Base-by-base conservation (phyloP, 1,140 invertebrate species). In the Ostrea edulis region DNA sequence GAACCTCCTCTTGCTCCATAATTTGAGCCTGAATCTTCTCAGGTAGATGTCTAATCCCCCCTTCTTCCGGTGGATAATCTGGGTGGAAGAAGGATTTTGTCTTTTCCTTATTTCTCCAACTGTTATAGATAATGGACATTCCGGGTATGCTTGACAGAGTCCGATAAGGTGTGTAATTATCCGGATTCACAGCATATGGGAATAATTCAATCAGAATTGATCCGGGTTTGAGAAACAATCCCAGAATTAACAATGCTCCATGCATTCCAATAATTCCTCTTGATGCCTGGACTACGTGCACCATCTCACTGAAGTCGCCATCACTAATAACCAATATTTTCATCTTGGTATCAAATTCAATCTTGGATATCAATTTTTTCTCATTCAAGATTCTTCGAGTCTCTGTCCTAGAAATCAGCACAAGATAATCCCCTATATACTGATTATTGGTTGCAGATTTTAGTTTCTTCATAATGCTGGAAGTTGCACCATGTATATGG, bases 191-290 rank as follows among this genome's bases (percentile, higher is more conserved):
- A 92, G 95, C 95, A 95, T 95, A 93, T 7, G 95, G 95, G 90
- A 96, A 98, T 96, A 99, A 94, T 96, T 99, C 99, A 95, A 99
- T 98, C 25, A 99, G 95, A 82, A 97, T 97, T 71, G 97, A 98
- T 97, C 98, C 99, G 94, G 99, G 97, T 2, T 98, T 98, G 90
- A 99, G 95, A 95, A 99, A 99, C 88, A 99, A 95, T 65, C 98
- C 94, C 95, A 99, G 98, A 0, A 98, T 98, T 14, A 99, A 94
- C 0, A 99, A 98, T 88, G 98, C 98, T 51, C 99, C 99, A 95
- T 99, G 99, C 95, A 99, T 99, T 52, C 98, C 98, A 93, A 99
- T 97, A 86, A 99, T 97, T 87, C 99, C 97, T 89, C 91, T 90
- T 25, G 95, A 93, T 71, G 91, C 81, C 8, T 81, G 84, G 8